Evolutionary conservation across 1,140 invertebrate species (phyloP), one percentile per base, ranked within the genome.

Genomic region (Idris sp.): DNA sequence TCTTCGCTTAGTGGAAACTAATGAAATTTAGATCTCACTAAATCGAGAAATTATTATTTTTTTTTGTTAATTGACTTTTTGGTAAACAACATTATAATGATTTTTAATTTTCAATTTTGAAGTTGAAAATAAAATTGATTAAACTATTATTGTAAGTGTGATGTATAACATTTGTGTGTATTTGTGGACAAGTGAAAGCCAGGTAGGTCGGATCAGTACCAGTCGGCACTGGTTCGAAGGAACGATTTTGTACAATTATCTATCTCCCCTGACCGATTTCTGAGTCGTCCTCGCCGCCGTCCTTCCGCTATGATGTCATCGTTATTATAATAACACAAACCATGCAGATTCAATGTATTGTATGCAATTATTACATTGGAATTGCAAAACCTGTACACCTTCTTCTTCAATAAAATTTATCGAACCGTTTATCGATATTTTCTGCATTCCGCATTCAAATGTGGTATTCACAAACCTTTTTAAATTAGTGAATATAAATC

Each of bases 261-360:
- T 30, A n/a, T 64, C 35, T 43, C 19, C 67, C 43, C 53, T 61
- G 58, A 61, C 56, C 74, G 69, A 76, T 73, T 62, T 73, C 48
- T 33, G 49, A 54, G 26, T 64, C 51, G 53, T 73, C 43, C 62
- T 64, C 74, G 58, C 31, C 28, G 8, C 69, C 54, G 68, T 74
- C 64, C 68, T 69, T 64, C 54, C 74, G 68, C 51, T 64, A 62
- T 59, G 35, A 72, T 35, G 48, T 49, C 51, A 62, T 31, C 35
- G 38, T 31, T 61, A 71, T 71, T 71, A 64, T 35, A 56, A 62
- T 72, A 48, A 15, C 11, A 30, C 30, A 1, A 33, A 8, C 25
- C 30, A 33, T 25, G 46, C 38, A 38, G 38, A 54, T 61, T 30
- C 44, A 6, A n/a, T 22, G 13, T 54, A 53, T 69, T 61, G 65